Conservation (phyloP, 2,113 vertebrate genomes). For the Silurus asotus region DNA sequence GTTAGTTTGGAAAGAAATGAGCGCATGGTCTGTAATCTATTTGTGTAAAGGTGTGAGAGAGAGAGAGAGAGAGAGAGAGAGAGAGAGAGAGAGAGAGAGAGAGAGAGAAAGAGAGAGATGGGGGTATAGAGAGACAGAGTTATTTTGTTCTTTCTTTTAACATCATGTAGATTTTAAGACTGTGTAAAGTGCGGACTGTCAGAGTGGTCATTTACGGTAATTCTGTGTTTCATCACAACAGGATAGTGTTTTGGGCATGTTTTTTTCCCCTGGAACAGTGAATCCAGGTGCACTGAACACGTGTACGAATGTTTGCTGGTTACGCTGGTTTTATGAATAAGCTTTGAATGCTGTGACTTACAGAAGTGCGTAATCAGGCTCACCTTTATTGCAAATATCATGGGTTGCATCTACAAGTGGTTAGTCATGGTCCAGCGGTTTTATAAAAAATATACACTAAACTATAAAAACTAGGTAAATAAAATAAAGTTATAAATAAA, state of each 20-base stretch:
- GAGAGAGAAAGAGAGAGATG: background rate
- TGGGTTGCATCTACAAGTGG: too few relatives aligned
- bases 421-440: too few relatives aligned
- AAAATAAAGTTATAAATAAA: too few relatives aligned
- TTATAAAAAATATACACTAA: too few relatives aligned
- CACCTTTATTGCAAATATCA: too few relatives aligned
- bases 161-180: conserved; percentile 56
- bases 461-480: too few relatives aligned
- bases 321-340: background rate
- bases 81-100: background rate
- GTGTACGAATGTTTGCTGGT: conserved; percentile 11
- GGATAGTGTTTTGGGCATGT: conserved; percentile 54
- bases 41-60: background rate
- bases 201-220: conserved; percentile 62
- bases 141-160: conserved; percentile 48
- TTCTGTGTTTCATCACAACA: conserved; percentile 54
- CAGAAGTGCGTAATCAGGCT: background rate
- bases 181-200: conserved; percentile 38
- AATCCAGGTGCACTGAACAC: conserved; percentile 29
- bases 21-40: conserved; percentile 39
- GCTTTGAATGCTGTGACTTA: background rate
- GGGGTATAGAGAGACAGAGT: background rate
- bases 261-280: conserved; percentile 6
- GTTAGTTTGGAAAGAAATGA: background rate
- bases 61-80: background rate